Conservation (phyloP, 2,113 vertebrate species). For the Sander vitreus region DNA sequence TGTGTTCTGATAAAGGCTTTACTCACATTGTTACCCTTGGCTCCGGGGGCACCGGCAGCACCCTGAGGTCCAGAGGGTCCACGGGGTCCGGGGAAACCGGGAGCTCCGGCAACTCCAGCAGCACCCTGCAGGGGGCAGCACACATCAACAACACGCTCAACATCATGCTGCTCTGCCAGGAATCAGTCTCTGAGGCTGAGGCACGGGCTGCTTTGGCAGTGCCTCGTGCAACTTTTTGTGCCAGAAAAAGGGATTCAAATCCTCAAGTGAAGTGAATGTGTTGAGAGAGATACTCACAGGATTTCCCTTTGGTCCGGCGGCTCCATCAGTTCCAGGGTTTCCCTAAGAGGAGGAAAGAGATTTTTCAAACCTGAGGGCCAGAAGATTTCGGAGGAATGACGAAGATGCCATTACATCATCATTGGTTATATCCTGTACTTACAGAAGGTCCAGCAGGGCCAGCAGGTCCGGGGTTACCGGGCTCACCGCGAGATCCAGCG, state of each 20-base stretch:
- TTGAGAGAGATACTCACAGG: conserved; percentile 86
- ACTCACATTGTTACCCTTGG: conserved; percentile 98
- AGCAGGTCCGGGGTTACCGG: conserved; percentile 94
- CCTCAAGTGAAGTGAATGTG: neutral
- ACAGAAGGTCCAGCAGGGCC: conserved; percentile 93
- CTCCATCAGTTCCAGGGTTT: conserved; percentile 93
- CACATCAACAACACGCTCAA: conserved; percentile 36
- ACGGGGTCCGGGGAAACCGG: conserved; percentile 97
- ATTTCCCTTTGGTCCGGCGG: conserved; percentile 92
- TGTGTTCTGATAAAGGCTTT: neutral
- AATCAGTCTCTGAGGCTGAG: neutral
- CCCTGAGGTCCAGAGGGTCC: conserved; percentile 94
- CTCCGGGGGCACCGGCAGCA: conserved; percentile 89
- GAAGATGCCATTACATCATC: neutral
- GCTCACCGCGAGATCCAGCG: conserved; percentile 93
- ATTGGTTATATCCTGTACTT: conserved; percentile 72
- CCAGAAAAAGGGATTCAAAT: conserved; percentile 1
- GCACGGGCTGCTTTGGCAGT: neutral
- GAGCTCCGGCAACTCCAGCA: conserved; percentile 96
- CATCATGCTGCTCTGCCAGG: conserved; percentile 3
- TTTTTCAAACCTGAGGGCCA: neutral
- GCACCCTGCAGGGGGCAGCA: conserved; percentile 89
- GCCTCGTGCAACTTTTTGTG: neutral
- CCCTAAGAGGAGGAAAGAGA: conserved; percentile 83
- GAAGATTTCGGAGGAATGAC: neutral